Percentiles rank a stretch among this genome's conserved stretches.
Evolutionary conservation across 2,888 invertebrate species (phyloP).

Genomic region (Holacanthella duospinosa): DNA sequence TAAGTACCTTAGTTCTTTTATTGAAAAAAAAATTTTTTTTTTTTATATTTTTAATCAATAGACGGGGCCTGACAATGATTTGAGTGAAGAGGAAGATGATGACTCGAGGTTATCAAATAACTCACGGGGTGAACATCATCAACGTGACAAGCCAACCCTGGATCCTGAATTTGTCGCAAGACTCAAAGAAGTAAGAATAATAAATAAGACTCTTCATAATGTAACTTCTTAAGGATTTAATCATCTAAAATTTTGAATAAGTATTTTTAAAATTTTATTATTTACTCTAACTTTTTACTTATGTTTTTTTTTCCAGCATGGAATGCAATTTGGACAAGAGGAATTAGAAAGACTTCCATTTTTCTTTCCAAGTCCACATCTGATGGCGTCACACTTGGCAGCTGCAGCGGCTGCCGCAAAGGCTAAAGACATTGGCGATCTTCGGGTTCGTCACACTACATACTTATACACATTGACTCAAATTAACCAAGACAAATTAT

Average conservation of each 20-base stretch:
- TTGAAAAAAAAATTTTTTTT: constrained; percentile 2
- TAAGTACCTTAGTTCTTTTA: too few relatives aligned
- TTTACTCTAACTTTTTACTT: too few relatives aligned
- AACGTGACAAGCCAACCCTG: constrained; percentile 33
- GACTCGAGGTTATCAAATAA: constrained; percentile 37
- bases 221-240: neutral
- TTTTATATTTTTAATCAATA: constrained; percentile 17
- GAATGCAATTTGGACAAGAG: constrained; percentile 31
- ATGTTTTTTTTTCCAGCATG: constrained; percentile 19
- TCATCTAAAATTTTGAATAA: neutral
- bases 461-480: neutral
- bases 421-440: constrained; percentile 19
- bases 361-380: constrained; percentile 32
- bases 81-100: constrained; percentile 37
- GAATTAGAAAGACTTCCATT: constrained; percentile 33
- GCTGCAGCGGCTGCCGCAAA: constrained; percentile 34
- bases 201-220: neutral
- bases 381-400: constrained; percentile 36
- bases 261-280: too few relatives aligned
- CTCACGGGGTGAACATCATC: constrained; percentile 31
- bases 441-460: neutral
- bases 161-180: constrained; percentile 36
- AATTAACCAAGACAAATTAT: neutral
- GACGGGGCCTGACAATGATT: constrained; percentile 36
- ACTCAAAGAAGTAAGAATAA: constrained; percentile 32